These are phyloP conservation scores for Stratiomys singularior DNA, from an alignment of 2,888 invertebrate species.

Conservation along the genomic window DNA sequence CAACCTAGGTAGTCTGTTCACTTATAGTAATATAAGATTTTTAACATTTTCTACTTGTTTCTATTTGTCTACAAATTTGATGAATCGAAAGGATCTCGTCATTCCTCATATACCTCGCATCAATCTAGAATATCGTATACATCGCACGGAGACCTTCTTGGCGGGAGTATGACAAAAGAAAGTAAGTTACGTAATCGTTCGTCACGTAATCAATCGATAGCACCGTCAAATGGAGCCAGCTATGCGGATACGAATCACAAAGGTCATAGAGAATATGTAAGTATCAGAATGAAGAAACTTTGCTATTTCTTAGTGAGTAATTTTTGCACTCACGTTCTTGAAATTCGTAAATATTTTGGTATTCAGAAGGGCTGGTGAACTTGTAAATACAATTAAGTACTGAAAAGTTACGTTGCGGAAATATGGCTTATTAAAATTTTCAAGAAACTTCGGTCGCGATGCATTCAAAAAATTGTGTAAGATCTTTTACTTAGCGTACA, in stretches of 20 bases:
- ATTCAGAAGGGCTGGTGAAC: too few relatives aligned
- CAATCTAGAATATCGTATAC: constrained; percentile 93
- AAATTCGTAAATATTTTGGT: too few relatives aligned
- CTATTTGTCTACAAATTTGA: neutral
- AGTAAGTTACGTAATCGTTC: constrained; percentile 82
- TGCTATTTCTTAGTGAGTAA: neutral
- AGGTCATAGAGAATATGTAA: constrained; percentile 78
- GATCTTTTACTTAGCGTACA: too few relatives aligned
- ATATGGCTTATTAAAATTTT: too few relatives aligned
- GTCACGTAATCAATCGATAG: constrained; percentile 75
- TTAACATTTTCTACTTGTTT: constrained; percentile 32
- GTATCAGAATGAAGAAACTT: constrained; percentile 55
- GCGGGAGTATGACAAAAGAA: constrained; percentile 89
- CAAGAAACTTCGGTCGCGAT: too few relatives aligned
- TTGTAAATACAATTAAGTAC: too few relatives aligned
- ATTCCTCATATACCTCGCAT: constrained; percentile 96
- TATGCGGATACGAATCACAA: constrained; percentile 73
- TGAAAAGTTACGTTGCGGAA: too few relatives aligned
- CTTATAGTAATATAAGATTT: constrained; percentile 18
- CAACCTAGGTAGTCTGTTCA: constrained; percentile 73
- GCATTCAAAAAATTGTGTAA: too few relatives aligned
- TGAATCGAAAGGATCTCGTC: constrained; percentile 76
- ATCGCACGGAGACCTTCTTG: constrained; percentile 90
- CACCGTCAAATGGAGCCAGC: constrained; percentile 69
- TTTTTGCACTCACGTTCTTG: too few relatives aligned